phyloP scores from a whole-genome alignment of 2,113 vertebrate species.

The Serinus canaria region DNA sequence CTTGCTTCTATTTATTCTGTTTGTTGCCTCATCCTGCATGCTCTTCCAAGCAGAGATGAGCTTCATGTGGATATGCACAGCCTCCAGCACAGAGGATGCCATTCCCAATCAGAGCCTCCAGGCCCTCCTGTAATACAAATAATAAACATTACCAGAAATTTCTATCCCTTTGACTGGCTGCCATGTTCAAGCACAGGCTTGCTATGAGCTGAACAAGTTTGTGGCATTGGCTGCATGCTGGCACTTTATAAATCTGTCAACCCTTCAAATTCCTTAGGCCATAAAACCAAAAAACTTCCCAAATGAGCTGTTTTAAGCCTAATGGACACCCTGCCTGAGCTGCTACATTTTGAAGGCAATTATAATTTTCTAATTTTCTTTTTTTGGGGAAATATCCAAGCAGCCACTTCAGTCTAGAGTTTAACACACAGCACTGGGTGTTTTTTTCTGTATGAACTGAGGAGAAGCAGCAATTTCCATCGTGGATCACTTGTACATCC shows the following conservation, averaged over 20 bases:
- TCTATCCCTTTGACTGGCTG: constrained; percentile 13
- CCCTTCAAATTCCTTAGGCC: background rate
- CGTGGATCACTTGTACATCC: background rate
- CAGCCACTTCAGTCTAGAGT: background rate
- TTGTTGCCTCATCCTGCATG: background rate
- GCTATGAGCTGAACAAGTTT: background rate
- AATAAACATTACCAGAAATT: background rate
- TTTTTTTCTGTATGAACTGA: background rate
- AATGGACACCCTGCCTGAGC: background rate
- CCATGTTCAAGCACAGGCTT: background rate
- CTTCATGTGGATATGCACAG: background rate
- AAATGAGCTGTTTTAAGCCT: background rate
- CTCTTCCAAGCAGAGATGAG: background rate
- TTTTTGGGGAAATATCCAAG: background rate
- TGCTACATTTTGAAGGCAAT: background rate
- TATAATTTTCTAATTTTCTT: too few species aligned
- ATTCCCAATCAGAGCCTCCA: background rate
- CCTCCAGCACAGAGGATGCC: background rate
- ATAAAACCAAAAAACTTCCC: background rate
- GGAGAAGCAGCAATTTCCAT: background rate
- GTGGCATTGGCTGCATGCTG: background rate
- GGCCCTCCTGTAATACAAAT: background rate
- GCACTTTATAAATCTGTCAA: background rate
- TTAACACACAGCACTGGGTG: background rate
- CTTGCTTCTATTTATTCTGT: background rate